These are phyloP conservation scores for Spisula subtruncata DNA, from an alignment of 2,888 invertebrate species.

Conservation along the genomic window DNA sequence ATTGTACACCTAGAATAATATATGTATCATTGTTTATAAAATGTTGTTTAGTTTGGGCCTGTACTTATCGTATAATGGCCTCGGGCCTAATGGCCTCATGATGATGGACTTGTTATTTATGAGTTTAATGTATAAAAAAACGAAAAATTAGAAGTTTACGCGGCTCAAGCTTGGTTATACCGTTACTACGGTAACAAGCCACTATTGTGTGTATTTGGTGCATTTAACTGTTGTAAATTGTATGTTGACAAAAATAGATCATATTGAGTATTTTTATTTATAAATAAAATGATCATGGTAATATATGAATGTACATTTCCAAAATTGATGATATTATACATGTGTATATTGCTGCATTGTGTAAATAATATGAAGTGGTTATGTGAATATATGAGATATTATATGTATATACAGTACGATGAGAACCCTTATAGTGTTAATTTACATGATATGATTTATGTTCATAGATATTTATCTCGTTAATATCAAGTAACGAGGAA, in stretches of 20 bases:
- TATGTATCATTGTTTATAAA: neutral
- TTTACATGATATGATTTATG: neutral
- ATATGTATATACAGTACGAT: constrained; percentile 17
- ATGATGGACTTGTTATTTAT: neutral
- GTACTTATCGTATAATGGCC: neutral
- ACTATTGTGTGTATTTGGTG: constrained; percentile 23
- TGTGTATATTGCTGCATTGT: neutral
- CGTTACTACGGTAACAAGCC: constrained; percentile 17
- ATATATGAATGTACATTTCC: constrained; percentile 2
- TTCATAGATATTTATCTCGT: too few species aligned
- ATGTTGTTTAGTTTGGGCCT: constrained; percentile 6
- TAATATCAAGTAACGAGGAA: neutral
- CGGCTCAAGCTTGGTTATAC: constrained; percentile 1
- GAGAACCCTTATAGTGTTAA: neutral
- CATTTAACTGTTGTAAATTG: constrained; percentile 24
- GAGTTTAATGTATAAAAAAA: neutral
- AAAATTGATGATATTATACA: neutral
- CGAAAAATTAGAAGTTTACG: neutral
- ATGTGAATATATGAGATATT: neutral
- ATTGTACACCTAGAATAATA: neutral
- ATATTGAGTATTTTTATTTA: constrained; percentile 3
- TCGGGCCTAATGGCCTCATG: constrained; percentile 4
- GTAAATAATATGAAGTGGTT: neutral
- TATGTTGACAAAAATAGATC: constrained; percentile 12
- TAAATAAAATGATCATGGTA: neutral